Conservation (phyloP, 2,113 vertebrate species). For the Paedocypris sp. region DNA sequence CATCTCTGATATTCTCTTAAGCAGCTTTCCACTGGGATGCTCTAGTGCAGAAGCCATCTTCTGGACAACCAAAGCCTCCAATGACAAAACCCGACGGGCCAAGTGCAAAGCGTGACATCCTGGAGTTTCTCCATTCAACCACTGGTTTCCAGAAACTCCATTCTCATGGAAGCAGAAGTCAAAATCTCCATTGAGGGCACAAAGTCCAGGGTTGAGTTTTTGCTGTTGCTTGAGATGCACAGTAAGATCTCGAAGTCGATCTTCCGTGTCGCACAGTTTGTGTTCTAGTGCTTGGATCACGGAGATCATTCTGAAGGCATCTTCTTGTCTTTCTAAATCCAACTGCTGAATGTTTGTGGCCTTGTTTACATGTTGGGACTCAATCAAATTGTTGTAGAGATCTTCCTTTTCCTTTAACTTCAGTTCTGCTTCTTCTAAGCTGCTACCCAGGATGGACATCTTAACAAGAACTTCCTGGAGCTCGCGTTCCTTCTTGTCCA, state of each 20-base stretch:
- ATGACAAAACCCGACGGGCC: constrained; percentile 1
- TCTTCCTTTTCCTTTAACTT: constrained; percentile 53
- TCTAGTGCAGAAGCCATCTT: constrained; percentile 21
- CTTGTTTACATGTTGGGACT: constrained; percentile 42
- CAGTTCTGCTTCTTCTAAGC: constrained; percentile 71
- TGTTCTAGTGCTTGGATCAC: constrained; percentile 80
- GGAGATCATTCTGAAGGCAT: constrained; percentile 71
- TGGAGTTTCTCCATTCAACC: not conserved
- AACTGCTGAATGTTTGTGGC: too few relatives aligned
- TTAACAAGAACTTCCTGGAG: constrained; percentile 76
- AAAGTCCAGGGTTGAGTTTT: not conserved
- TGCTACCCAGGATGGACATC: constrained; percentile 72
- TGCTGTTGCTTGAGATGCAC: constrained; percentile 74
- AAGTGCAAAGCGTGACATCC: not conserved
- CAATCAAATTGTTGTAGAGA: constrained; percentile 41
- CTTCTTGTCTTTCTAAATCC: constrained; percentile 39
- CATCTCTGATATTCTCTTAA: constrained; percentile 15
- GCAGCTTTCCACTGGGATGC: constrained; percentile 10
- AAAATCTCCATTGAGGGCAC: not conserved
- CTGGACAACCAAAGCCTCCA: constrained; percentile 19
- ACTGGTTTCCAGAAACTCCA: not conserved
- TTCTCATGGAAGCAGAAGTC: not conserved
- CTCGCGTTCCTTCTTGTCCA: constrained; percentile 74
- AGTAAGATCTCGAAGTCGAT: constrained; percentile 77
- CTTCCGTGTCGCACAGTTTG: constrained; percentile 81